Evolutionary conservation across 2,888 invertebrate genomes (phyloP).

Genomic region (Drosophila mimetica): DNA sequence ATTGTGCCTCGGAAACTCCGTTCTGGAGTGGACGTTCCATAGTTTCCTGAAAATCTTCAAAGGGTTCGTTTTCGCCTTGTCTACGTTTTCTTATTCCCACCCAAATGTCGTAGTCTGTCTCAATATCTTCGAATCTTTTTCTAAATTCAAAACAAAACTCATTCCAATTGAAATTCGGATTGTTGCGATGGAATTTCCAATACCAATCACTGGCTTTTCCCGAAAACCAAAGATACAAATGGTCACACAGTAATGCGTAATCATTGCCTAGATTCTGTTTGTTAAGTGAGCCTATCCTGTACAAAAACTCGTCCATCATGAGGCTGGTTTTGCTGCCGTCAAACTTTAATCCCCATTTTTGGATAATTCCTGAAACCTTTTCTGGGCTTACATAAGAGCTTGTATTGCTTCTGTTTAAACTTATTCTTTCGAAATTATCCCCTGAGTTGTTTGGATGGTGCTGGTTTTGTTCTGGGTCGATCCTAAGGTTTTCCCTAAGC

Average conservation of each 20-base stretch:
- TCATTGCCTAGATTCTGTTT: conserved; percentile 6
- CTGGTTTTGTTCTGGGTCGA: too few species aligned
- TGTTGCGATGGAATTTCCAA: conserved; percentile 10
- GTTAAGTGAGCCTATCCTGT: conserved; percentile 1
- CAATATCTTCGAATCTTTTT: conserved; percentile 5
- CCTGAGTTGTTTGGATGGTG: too few species aligned
- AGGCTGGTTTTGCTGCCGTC: conserved; percentile 2
- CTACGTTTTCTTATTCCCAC: background rate
- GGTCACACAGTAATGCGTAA: conserved; percentile 4
- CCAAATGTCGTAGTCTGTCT: conserved; percentile 8
- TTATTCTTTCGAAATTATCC: too few species aligned
- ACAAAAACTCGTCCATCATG: background rate
- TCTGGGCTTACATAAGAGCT: too few species aligned
- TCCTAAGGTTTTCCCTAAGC: too few species aligned
- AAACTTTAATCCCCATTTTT: conserved; percentile 4
- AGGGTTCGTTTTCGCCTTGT: too few species aligned
- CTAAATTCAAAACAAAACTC: conserved; percentile 6
- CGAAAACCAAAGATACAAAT: conserved; percentile 4
- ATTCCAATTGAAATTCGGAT: conserved; percentile 1
- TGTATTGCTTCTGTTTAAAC: too few species aligned
- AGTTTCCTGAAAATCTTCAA: too few species aligned
- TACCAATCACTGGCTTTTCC: conserved; percentile 9
- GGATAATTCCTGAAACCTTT: conserved; percentile 4
- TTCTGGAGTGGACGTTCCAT: background rate
- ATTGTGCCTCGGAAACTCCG: background rate